A percentile compares a stretch with the other conserved stretches of the same genome.
phyloP scores from a whole-genome alignment of 2,888 invertebrate genomes.

The Thysanoteuthis rhombus region DNA sequence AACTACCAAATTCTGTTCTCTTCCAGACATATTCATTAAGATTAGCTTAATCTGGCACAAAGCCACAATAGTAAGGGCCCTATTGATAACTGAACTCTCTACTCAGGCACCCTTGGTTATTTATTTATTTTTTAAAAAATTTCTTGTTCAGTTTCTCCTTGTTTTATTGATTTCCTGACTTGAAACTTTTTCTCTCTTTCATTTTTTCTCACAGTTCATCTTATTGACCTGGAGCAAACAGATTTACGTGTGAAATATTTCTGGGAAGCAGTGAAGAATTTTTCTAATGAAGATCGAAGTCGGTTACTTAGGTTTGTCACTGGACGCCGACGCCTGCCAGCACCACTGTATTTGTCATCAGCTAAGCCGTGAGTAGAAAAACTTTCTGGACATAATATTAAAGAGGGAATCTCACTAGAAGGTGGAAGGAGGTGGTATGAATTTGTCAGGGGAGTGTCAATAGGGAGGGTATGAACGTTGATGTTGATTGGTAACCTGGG shows the following conservation, averaged over 20 bases:
- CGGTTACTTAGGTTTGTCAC: conserved; percentile 67
- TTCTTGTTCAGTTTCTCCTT: not conserved
- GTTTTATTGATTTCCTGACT: not conserved
- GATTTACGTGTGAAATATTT: conserved; percentile 63
- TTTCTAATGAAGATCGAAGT: conserved; percentile 67
- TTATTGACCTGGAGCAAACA: conserved; percentile 63
- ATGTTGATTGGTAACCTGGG: no score
- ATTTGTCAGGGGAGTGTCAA: no score
- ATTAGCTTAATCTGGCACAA: no score
- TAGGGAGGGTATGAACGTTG: no score
- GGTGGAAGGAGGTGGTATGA: no score
- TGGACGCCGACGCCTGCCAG: conserved; percentile 65
- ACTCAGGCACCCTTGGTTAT: no score
- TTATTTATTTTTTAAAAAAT: no score
- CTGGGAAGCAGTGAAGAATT: conserved; percentile 65
- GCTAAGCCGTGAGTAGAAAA: conserved; percentile 55
- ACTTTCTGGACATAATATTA: not conserved
- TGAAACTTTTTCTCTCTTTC: not conserved
- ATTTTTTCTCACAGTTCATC: not conserved
- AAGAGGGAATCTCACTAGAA: no score
- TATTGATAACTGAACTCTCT: no score
- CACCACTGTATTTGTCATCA: conserved; percentile 63
- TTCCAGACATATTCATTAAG: no score
- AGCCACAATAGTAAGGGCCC: no score
- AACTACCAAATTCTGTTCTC: no score